A percentile compares a stretch with the other conserved stretches of the same genome.
These are phyloP conservation scores for Tapera naevia DNA, from an alignment of 2,797 vertebrate species.

Conservation along the genomic window DNA sequence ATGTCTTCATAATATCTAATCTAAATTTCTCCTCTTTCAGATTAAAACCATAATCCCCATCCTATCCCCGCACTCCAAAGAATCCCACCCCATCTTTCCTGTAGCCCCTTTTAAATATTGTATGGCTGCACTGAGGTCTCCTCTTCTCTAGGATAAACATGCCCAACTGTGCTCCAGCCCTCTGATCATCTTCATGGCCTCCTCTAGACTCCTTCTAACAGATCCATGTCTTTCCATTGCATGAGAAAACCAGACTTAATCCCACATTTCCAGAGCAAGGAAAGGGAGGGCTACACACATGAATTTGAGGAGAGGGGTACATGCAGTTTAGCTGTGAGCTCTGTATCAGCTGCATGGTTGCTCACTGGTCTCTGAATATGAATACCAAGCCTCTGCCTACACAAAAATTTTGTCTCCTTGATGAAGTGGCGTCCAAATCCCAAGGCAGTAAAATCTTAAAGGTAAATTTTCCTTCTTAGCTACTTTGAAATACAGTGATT, in stretches of 20 bases:
- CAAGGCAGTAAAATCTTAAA: neutral
- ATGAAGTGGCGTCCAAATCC: neutral
- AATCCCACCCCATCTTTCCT: no score
- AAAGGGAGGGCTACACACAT: neutral
- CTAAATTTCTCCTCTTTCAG: no score
- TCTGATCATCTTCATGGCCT: no score
- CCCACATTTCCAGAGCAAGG: neutral
- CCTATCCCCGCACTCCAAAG: no score
- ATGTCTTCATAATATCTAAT: no score
- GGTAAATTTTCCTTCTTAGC: neutral
- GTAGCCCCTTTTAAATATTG: no score
- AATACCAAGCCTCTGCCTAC: neutral
- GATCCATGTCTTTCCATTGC: no score
- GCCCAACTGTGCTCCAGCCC: no score
- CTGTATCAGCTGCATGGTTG: accelerated
- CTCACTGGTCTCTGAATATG: neutral
- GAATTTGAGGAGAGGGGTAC: accelerated
- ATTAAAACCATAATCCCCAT: no score
- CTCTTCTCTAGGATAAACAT: no score
- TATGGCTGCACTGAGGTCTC: no score
- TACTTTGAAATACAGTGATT: neutral
- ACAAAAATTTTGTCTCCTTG: neutral
- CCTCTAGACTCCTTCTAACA: no score
- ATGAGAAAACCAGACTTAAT: neutral
- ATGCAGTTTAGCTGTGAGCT: accelerated